phyloP scores from a whole-genome alignment of 1,140 invertebrate species.

The Heliconius himera region DNA sequence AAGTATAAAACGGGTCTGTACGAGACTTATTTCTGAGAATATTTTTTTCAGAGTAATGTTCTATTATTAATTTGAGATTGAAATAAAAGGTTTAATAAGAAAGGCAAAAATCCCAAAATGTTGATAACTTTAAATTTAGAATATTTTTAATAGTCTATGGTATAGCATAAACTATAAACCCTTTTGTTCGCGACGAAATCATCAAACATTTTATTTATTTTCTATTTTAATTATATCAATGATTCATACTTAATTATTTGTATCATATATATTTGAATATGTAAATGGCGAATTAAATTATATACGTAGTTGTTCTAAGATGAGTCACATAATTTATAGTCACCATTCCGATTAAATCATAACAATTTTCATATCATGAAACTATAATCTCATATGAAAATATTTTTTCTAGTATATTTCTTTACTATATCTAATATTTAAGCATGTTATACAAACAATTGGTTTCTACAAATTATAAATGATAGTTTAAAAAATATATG shows the following conservation, averaged over 20 bases:
- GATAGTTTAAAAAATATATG: neutral
- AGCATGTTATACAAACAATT: neutral
- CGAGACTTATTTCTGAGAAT: too few species aligned
- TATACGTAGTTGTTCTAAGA: neutral
- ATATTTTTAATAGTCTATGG: too few species aligned
- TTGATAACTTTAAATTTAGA: too few species aligned
- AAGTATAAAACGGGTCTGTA: too few species aligned
- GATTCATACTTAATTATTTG: neutral
- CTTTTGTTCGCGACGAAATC: neutral
- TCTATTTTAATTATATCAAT: neutral
- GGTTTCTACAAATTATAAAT: too few species aligned
- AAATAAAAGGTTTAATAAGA: too few species aligned
- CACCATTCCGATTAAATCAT: neutral
- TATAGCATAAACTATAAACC: too few species aligned
- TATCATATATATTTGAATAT: neutral
- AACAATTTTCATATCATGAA: neutral
- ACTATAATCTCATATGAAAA: neutral
- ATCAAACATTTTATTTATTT: neutral
- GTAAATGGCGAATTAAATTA: neutral
- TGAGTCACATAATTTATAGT: neutral
- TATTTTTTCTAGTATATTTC: neutral
- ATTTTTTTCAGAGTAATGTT: too few species aligned
- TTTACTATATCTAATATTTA: too few species aligned
- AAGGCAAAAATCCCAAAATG: too few species aligned
- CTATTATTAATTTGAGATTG: too few species aligned